Evolutionary conservation across 2,797 vertebrate genomes (phyloP).

Genomic region (Neosilurus hyrtlii): DNA sequence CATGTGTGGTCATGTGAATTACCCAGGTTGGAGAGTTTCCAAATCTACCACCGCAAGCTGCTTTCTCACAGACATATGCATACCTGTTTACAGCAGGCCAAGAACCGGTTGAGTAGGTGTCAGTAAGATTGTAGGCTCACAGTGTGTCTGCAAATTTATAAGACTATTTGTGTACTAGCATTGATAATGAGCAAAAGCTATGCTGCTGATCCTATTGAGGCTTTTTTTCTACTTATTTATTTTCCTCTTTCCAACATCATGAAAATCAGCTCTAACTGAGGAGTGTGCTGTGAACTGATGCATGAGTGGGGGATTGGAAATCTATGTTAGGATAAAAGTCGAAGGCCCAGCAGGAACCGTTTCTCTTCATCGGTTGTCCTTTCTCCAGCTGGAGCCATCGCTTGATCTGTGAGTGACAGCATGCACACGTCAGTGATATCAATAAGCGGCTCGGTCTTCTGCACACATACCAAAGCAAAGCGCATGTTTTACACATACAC

Average conservation of each 20-base stretch:
- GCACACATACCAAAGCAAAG: background rate
- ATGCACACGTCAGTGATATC: conserved; percentile 21
- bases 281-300: conserved; percentile 58
- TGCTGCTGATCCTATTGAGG: conserved; percentile 8
- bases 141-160: conserved; percentile 7
- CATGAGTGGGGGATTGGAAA: conserved; percentile 58
- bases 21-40: conserved; percentile 43
- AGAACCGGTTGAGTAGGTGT: conserved; percentile 62
- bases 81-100: conserved; percentile 30
- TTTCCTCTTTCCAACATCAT: conserved; percentile 28
- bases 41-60: conserved; percentile 39
- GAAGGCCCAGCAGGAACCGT: conserved; percentile 59
- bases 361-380: conserved; percentile 30
- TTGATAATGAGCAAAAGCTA: background rate
- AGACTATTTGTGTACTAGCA: background rate
- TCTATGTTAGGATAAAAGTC: conserved; percentile 56
- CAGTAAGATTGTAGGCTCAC: conserved; percentile 49
- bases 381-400: conserved; percentile 23
- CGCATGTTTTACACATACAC: background rate
- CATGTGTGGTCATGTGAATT: conserved; percentile 40
- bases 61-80: conserved; percentile 45
- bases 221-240: conserved; percentile 41
- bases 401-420: conserved; percentile 28
- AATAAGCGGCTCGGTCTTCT: conserved; percentile 27
- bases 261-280: conserved; percentile 45